These are phyloP conservation scores for Agrochola circellaris DNA, from an alignment of 2,888 invertebrate species.

Conservation along the genomic window DNA sequence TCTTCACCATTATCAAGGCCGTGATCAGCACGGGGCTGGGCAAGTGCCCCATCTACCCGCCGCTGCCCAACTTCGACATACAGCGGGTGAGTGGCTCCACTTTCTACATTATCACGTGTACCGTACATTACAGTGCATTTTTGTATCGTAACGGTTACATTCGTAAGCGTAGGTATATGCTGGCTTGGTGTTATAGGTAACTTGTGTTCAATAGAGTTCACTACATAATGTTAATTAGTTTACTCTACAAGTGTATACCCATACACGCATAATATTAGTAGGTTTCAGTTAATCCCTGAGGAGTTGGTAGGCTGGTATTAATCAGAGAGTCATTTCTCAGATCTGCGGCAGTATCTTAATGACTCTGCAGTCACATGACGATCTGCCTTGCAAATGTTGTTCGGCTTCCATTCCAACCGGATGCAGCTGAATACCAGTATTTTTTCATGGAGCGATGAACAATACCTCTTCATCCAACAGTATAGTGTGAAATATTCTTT, in stretches of 20 bases:
- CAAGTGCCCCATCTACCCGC: constrained; percentile 92
- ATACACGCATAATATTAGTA: constrained; percentile 3
- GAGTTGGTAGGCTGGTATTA: background rate
- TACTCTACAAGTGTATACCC: constrained; percentile 9
- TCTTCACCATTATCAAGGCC: constrained; percentile 74
- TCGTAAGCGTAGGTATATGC: constrained; percentile 26
- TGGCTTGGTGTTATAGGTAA: constrained; percentile 1
- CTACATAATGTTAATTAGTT: constrained; percentile 20
- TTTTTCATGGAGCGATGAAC: background rate
- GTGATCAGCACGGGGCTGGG: constrained; percentile 90
- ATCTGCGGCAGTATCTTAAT: background rate
- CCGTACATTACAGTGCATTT: constrained; percentile 36
- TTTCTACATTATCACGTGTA: constrained; percentile 19
- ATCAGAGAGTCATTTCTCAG: no score
- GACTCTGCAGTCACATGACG: no score
- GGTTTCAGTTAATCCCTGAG: background rate
- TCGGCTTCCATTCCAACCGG: background rate
- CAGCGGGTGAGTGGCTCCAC: constrained; percentile 89
- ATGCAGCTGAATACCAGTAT: background rate
- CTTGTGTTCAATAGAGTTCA: constrained; percentile 22
- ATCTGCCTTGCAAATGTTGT: background rate
- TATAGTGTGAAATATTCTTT: no score
- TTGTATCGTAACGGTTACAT: constrained; percentile 22
- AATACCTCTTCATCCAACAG: no score
- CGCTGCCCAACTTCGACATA: constrained; percentile 92